Evolutionary conservation across 1,140 invertebrate species (phyloP), one percentile per base, ranked within the genome.

Genomic region (Polypedilum pembai): DNA sequence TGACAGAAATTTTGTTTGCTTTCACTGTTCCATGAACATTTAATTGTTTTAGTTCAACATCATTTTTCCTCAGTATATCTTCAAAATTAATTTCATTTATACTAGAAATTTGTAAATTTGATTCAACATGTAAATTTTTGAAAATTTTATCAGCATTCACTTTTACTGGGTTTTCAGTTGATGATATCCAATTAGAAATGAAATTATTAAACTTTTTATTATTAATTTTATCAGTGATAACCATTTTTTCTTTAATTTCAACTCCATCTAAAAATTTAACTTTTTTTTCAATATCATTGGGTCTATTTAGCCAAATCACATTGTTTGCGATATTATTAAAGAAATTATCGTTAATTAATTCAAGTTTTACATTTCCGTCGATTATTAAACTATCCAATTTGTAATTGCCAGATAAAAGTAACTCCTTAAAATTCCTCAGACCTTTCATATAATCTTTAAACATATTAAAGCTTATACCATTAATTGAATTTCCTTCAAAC

Each of bases 291-390:
- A 81, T 21, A 15, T 78, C 78, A 18, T 81, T 81, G 24, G 76
- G 76, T 4, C 76, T 76, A 73, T 82, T 78, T 73, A 82, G 21
- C 80, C 80, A 80, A 24, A 82, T 77, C 8, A 80, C 78, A 74
- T 81, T 79, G 3, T 77, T 75, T 0, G 80, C 73, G 7, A 81
- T 63, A 8, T 78, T 77, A 0, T 78, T 78, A 0, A 82, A 63
- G 7, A 79, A 45, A 1, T 75, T 74, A 1, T 78, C 76, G 69
- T 80, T 80, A 3, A 69, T 69, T 8, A 1, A 21, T 10, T 18
- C 8, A 5, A 69, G 5, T 18, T 20, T 69, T 0, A 81, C 75
- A 40, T 79, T 76, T 7, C 72, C 76, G 4, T 76, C 66, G 0
- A 81, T 69, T 15, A 76, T 65, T 7, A 74, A 33, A 20, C 7